Evolutionary conservation across 2,888 invertebrate genomes (phyloP), one percentile per base, ranked within the genome.

Genomic region (Heliconius cydno): DNA sequence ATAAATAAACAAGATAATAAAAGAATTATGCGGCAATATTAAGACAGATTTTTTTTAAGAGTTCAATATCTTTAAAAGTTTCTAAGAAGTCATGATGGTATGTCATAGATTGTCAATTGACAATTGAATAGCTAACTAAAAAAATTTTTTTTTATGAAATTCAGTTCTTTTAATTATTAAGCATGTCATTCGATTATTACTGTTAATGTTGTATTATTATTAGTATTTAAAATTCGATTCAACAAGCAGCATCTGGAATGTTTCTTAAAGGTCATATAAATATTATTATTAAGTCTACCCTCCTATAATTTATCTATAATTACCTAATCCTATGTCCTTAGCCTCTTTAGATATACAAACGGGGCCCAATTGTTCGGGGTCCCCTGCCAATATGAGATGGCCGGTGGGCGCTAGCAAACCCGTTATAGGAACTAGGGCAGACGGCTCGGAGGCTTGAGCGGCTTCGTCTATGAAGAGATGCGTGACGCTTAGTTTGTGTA

Each of bases 381-480:
- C 99, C 0, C 97, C 97, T 70, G 97, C 96, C 65, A 97, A 92
- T 81, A 97, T 91, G 1, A 96, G 95, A 85, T 96, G 96, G 0
- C 96, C 95, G 7, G 95, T 93, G 13, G 98, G 97, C 83, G 98
- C 96, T 80, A 92, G 85, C 22, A 88, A 85, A 81, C 83, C 84
- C 38, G 83, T 82, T 41, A 82, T 72, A 13, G 84, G 86, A 76
- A 84, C 84, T 93, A 98, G 93, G 67, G 97, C 95, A 88, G 98
- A 98, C 30, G 99, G 97, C 91, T 99, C 99, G 0, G 97, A 97
- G 19, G 98, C 97, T 90, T 98, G 98, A 0, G 98, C 98, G 25
- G 98, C 98, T 94, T 99, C 99, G 90, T 99, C 99, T 74, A 99
- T 96, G 85, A 99, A 95, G 28, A 98, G 95, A 90, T 99, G 99